Conservation (phyloP, 2,888 invertebrate species). For the Lutraria lutraria region DNA sequence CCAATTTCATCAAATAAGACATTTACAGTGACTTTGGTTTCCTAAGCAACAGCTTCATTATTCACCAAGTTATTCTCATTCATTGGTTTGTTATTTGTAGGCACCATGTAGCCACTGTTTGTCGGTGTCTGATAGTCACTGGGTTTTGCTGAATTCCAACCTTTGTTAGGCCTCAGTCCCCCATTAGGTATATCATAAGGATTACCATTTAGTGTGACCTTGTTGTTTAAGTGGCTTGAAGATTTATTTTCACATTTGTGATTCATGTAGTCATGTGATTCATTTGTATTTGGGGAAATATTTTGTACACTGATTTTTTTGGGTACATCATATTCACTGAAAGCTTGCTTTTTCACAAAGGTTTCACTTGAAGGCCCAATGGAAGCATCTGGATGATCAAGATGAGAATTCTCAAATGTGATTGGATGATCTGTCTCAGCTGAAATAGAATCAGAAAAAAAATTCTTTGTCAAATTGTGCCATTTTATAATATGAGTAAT, state of each 20-base stretch:
- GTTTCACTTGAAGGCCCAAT: not conserved
- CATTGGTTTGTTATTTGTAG: not conserved
- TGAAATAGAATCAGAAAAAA: not conserved
- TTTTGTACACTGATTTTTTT: not conserved
- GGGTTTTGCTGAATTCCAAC: not conserved
- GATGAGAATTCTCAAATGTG: constrained; percentile 11
- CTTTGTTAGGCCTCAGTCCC: not conserved
- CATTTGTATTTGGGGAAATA: not conserved
- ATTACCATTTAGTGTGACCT: not conserved
- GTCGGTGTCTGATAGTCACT: not conserved
- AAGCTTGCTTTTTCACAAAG: not conserved
- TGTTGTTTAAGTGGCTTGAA: not conserved
- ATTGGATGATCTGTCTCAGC: constrained; percentile 13
- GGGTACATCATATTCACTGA: not conserved
- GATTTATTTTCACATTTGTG: not conserved
- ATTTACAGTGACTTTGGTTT: not conserved
- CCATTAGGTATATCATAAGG: not conserved
- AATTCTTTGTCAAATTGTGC: too few relatives aligned
- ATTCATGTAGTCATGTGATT: not conserved
- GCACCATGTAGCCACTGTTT: not conserved
- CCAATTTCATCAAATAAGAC: not conserved
- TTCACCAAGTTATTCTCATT: not conserved
- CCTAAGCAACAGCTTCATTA: not conserved
- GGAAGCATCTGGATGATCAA: constrained; percentile 19
- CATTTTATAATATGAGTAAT: too few relatives aligned